phyloP scores from a whole-genome alignment of 1,140 invertebrate species.

The Lucilia sericata region DNA sequence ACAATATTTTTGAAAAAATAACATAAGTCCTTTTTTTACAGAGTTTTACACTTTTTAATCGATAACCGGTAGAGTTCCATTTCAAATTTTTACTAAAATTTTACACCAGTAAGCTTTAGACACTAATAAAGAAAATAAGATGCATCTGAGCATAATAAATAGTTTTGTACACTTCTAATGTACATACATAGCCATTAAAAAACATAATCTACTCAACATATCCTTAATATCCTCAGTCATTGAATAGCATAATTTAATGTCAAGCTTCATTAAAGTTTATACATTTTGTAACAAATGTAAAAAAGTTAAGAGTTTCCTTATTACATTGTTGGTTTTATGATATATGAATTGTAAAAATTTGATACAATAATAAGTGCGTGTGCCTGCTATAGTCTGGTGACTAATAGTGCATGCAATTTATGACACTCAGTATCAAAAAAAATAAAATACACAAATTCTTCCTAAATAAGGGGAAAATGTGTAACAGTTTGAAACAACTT shows the following conservation, averaged over 20 bases:
- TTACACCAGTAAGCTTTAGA: no score
- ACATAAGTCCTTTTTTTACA: no score
- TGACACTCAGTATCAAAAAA: constrained; percentile 13
- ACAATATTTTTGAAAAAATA: no score
- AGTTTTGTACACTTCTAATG: no score
- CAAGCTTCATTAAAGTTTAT: constrained; percentile 28
- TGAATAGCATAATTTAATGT: constrained; percentile 38
- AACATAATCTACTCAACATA: background rate
- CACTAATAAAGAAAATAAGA: no score
- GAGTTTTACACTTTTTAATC: no score
- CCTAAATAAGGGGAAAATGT: no score
- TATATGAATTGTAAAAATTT: background rate
- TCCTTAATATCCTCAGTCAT: background rate
- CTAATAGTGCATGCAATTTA: constrained; percentile 50
- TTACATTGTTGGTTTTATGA: background rate
- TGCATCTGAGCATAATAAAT: no score
- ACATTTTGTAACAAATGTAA: background rate
- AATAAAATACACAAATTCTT: constrained; percentile 16
- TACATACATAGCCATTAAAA: background rate
- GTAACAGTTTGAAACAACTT: no score
- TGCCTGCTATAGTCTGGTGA: background rate
- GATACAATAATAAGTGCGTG: background rate
- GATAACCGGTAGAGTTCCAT: no score
- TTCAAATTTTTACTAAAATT: no score
- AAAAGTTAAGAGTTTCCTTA: constrained; percentile 11